Base-by-base conservation (phyloP, 2,888 invertebrate species). In the Drosophila colorata region DNA sequence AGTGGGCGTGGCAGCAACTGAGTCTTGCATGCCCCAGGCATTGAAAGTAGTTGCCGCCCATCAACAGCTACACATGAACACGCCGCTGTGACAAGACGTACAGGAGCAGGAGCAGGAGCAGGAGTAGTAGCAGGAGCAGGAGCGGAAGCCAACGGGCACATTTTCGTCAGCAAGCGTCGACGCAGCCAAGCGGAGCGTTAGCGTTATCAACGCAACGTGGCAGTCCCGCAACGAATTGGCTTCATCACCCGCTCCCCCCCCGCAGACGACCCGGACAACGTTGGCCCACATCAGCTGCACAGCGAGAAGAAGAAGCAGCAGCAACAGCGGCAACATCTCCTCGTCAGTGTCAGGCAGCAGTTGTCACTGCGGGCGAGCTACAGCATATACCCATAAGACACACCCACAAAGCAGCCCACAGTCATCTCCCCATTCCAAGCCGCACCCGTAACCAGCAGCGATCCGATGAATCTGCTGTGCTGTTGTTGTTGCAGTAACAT, bases 401-500 rank as follows among this genome's bases (percentile, higher is more conserved):
- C 18, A 41, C 11, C 49, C 72, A 46, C 23, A 51, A 11, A 52
- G 2, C 20, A 31, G 40, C 6, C 44, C 47, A 31, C 43, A 56
- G 41, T 23, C 44, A 43, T 37, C 35, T 4, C 9, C 14, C 56
- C 28, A 28, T 6, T 23, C 37, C 52, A 11, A 41, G 9, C 9
- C 41, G 25, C 40, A 13, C n/a, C 28, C 61, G 35, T 20, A 46
- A 11, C 46, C 51, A 33, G 40, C 38, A 59, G 14, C 41, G 58
- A 52, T 74, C 89, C 90, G 83, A 92, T 92, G 92, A 92, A 92
- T 91, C 91, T 92, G 85, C 87, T 92, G 72, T 92, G 92, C 83
- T 92, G 92, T 74, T 92, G 92, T 87, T 92, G 92, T 87, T 91
- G 91, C 80, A 90, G 90, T 87, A 91, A 90, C 87, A 92, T 92